Evolutionary conservation across 2,888 invertebrate genomes (phyloP).

Genomic region (Eupeodes latifasciatus): DNA sequence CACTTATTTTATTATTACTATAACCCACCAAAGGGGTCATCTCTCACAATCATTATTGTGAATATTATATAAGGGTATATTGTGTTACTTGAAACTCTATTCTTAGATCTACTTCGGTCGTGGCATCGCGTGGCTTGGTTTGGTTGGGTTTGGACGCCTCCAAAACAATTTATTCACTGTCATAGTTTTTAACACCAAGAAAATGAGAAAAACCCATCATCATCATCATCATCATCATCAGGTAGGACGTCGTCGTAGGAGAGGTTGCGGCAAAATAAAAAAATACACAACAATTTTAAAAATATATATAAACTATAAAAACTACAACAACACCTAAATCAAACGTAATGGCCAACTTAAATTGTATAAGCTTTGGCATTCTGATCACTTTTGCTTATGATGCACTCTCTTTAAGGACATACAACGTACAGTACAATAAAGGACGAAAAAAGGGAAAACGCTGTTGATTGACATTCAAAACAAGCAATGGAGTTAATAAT

Average conservation of each 20-base stretch:
- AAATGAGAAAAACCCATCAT: slow-evolving; percentile 35
- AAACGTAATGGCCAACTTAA: slow-evolving; percentile 46
- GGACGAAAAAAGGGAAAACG: neutral
- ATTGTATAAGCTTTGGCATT: slow-evolving; percentile 51
- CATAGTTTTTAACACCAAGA: slow-evolving; percentile 54
- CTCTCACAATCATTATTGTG: slow-evolving; percentile 42
- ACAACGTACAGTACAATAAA: neutral
- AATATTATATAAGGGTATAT: slow-evolving; percentile 35
- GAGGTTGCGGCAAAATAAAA: neutral
- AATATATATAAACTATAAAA: neutral
- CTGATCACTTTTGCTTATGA: neutral
- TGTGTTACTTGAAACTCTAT: slow-evolving; percentile 6
- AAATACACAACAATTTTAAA: neutral
- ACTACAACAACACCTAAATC: slow-evolving; percentile 23
- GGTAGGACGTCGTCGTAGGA: neutral
- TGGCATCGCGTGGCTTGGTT: too few relatives aligned
- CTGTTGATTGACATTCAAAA: slow-evolving; percentile 64
- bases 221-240: neutral
- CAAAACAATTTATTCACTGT: slow-evolving; percentile 53
- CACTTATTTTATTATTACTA: slow-evolving; percentile 14
- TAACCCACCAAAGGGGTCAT: neutral
- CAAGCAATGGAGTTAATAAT: slow-evolving; percentile 54
- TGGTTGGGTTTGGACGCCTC: too few relatives aligned
- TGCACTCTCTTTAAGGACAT: slow-evolving; percentile 26
- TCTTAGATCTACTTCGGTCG: neutral